Evolutionary conservation across 2,113 vertebrate species (phyloP), one percentile per base, ranked within the genome.

Genomic region (Sinocyclocheilus grahami): DNA sequence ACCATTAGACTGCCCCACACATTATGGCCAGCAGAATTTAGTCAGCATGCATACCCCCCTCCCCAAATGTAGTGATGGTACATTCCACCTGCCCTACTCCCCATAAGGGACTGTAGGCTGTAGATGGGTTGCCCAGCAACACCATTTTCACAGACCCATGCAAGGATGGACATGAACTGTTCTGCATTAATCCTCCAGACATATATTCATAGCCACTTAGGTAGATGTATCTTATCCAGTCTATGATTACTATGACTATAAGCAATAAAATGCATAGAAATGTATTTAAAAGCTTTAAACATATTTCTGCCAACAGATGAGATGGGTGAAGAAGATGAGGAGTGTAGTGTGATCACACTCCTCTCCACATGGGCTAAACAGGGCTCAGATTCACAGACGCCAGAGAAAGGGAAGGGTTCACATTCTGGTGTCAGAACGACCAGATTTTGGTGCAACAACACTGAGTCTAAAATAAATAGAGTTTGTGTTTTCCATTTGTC

Each of bases 51-150:
- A 75, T 18, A 37, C 63, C 87, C 87, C 86, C 87, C 67, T 18
- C 46, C 74, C 30, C 51, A 78, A 67, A 24, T 16, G 48, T 14
- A 51, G 39, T 16, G 63, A 87, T 91, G 90, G 90, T 92, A 88
- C 81, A 12, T 53, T 87, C 90, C 91, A 89, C 88, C 88, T 92
- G 86, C 79, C 77, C 83, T 86, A 81, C 88, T 83, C 88, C 83
- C 88, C 86, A 88, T 90, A 82, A 89, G 86, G 74, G 80, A 90
- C 82, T 85, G 90, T 89, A 90, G 87, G 88, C 82, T 78, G 88
- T 90, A 80, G 85, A 88, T 86, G 60, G 84, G 90, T 92, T 92
- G 91, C 91, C 84, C 87, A 90, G 90, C 91, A 92, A 91, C 91
- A 91, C 86, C 82, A 80, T 89, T 88, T 88, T 84, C 86, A 89